phyloP scores from a whole-genome alignment of 1,140 invertebrate genomes.

The Heterodera schachtii region DNA sequence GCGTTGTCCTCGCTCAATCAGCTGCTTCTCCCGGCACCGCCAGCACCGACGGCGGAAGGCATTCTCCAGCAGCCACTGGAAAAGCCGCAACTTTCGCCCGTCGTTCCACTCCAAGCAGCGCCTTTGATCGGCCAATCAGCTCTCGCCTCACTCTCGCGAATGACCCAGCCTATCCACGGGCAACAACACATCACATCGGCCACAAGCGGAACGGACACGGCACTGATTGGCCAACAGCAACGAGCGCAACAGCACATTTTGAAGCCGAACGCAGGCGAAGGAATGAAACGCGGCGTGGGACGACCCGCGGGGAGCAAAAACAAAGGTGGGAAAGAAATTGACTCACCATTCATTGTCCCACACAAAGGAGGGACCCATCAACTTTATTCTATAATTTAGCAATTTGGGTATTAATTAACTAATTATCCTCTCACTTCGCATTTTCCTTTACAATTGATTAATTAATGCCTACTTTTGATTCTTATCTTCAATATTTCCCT shows the following conservation, averaged over 20 bases:
- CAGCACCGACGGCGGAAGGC: constrained; percentile 7
- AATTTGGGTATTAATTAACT: no score
- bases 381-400: no score
- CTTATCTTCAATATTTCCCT: no score
- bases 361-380: no score
- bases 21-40: constrained; percentile 1
- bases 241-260: constrained; percentile 7
- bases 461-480: no score
- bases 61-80: background rate
- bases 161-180: constrained; percentile 1
- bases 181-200: constrained; percentile 1
- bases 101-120: background rate
- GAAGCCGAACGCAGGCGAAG: constrained; percentile 1
- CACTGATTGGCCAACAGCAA: background rate
- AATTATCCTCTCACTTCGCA: no score
- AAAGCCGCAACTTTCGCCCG: background rate
- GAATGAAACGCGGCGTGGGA: constrained; percentile 1
- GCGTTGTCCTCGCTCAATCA: background rate
- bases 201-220: background rate
- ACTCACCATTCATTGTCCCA: no score
- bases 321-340: background rate
- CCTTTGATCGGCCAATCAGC: background rate
- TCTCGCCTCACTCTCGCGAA: background rate
- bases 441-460: no score
- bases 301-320: constrained; percentile 2